These are phyloP conservation scores for Sepiola atlantica DNA, from an alignment of 2,888 invertebrate species.

Conservation along the genomic window DNA sequence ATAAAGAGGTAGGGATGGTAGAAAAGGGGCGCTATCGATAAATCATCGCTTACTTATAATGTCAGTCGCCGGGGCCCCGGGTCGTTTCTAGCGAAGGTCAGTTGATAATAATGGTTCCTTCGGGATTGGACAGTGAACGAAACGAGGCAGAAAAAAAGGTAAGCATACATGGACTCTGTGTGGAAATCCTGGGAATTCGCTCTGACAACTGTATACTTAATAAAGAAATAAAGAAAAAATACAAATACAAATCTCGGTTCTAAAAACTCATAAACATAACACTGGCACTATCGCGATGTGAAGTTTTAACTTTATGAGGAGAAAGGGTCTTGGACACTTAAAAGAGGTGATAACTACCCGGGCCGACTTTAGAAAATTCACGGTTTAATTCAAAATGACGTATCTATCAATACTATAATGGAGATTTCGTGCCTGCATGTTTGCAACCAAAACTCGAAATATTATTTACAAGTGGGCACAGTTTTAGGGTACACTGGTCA, in stretches of 20 bases:
- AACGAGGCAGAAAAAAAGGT: neutral
- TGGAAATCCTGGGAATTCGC: constrained; percentile 14
- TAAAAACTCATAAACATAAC: neutral
- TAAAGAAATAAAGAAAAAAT: neutral
- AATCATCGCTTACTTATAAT: constrained; percentile 4
- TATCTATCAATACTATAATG: no score
- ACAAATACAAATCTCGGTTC: no score
- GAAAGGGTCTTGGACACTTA: no score
- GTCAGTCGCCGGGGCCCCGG: neutral
- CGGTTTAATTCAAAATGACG: no score
- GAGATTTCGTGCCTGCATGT: no score
- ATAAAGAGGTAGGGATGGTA: neutral
- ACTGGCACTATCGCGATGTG: neutral
- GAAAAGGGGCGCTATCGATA: neutral
- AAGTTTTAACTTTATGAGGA: neutral
- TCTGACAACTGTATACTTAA: neutral
- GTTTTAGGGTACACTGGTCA: no score
- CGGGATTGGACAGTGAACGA: neutral
- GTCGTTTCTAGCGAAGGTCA: neutral
- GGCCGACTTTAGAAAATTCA: no score
- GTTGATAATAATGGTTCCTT: neutral
- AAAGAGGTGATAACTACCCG: no score
- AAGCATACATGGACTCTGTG: neutral
- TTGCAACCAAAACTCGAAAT: no score
- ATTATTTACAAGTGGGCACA: no score